Conservation (phyloP, 2,888 invertebrate genomes). For the Acanthococcus lagerstroemiae region DNA sequence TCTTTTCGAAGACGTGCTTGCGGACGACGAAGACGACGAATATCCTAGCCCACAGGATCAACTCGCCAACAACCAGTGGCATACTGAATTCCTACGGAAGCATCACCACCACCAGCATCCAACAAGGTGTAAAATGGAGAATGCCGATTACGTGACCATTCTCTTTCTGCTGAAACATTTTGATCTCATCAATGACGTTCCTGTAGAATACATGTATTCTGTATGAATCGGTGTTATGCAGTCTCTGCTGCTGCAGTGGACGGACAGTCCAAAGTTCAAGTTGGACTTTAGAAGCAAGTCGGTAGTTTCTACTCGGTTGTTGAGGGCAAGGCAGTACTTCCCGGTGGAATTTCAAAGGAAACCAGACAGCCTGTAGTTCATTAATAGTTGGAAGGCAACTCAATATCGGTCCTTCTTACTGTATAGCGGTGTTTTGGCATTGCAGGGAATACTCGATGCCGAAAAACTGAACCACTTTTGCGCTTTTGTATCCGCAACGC, state of each 20-base stretch:
- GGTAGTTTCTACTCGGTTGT: conserved; percentile 1
- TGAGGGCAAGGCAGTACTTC: neutral
- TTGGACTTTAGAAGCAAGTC: neutral
- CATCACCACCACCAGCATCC: too few species aligned
- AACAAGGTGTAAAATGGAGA: too few species aligned
- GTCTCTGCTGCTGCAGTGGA: neutral
- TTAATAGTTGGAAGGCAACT: conserved; percentile 3
- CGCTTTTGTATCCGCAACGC: neutral
- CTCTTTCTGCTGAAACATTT: neutral
- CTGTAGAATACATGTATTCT: conserved; percentile 8
- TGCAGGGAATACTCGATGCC: neutral
- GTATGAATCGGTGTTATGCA: conserved; percentile 2
- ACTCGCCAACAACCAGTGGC: too few species aligned
- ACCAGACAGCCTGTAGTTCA: neutral
- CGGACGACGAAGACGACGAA: too few species aligned
- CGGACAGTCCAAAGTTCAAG: neutral
- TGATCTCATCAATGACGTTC: conserved; percentile 9
- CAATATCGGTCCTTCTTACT: conserved; percentile 1
- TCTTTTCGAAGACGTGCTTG: too few species aligned
- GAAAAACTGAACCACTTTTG: neutral
- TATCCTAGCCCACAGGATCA: neutral
- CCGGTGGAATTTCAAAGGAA: conserved; percentile 5
- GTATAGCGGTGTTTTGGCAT: neutral
- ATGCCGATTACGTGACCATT: neutral
- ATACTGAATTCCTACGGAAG: too few species aligned